Percentiles rank a stretch among this genome's conserved stretches.
Conservation (phyloP, 2,113 vertebrate genomes). For the Myanophis thanlyinensis region DNA sequence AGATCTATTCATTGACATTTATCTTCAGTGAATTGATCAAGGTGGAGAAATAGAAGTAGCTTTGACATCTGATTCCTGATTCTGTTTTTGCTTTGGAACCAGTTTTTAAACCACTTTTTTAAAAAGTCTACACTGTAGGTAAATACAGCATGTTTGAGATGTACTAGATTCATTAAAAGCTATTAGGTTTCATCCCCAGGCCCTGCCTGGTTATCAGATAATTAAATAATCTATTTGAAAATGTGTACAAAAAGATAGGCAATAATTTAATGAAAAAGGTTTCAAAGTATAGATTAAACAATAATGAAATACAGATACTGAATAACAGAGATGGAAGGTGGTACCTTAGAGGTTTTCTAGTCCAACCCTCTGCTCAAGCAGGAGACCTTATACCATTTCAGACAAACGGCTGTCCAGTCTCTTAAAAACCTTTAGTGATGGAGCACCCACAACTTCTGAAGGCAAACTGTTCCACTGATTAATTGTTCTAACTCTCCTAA, state of each 20-base stretch:
- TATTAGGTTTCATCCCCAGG: background rate
- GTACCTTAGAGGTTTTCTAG: background rate
- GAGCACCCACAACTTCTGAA: no score
- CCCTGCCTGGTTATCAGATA: background rate
- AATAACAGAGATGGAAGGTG: background rate
- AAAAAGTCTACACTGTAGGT: background rate
- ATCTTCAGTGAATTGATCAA: background rate
- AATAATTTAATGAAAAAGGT: background rate
- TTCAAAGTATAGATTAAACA: background rate
- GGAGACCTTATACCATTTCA: no score
- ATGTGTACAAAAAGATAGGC: background rate
- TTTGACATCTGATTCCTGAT: background rate
- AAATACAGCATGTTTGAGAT: background rate
- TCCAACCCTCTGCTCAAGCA: no score
- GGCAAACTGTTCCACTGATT: no score
- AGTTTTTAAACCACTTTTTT: background rate
- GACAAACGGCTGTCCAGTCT: no score
- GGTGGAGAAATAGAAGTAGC: background rate
- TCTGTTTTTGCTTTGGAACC: background rate
- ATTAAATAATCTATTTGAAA: background rate
- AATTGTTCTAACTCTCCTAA: no score
- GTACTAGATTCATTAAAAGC: background rate
- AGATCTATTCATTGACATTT: background rate
- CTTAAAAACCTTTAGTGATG: no score
- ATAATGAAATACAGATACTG: background rate